phyloP scores from a whole-genome alignment of 2,888 invertebrate genomes.

The Subacronicta megacephala region DNA sequence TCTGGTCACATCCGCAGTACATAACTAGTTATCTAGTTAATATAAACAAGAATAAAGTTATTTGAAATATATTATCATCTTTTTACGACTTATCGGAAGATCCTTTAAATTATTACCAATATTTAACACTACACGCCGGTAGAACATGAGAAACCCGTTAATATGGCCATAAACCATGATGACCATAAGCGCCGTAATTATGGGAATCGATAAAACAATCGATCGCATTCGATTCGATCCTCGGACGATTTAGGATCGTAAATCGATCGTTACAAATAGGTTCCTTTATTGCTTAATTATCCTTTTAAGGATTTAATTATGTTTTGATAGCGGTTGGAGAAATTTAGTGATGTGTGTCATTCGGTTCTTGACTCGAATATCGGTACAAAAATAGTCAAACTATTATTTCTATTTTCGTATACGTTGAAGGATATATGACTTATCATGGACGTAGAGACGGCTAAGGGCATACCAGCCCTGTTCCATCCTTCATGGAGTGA shows the following conservation, averaged over 20 bases:
- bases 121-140: conserved; percentile 48
- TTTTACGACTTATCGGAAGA: conserved; percentile 4
- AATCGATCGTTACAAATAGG: conserved; percentile 64
- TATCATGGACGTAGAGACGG: no score
- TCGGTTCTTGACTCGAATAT: conserved; percentile 1
- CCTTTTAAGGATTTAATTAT: conserved; percentile 59
- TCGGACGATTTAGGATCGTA: conserved; percentile 58
- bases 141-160: conserved; percentile 52
- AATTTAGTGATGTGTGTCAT: conserved; percentile 33
- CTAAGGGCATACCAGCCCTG: no score
- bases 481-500: no score
- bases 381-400: neutral
- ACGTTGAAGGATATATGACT: no score
- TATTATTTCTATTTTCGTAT: no score
- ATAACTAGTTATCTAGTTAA: no score
- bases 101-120: conserved; percentile 42
- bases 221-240: conserved; percentile 53
- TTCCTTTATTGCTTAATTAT: conserved; percentile 58
- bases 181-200: conserved; percentile 56
- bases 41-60: neutral
- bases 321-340: conserved; percentile 48
- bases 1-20: no score
- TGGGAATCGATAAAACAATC: conserved; percentile 58
- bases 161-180: conserved; percentile 48
- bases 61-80: neutral